Evolutionary conservation across 2,888 invertebrate species (phyloP).

Genomic region (Romanomermis culicivorax): DNA sequence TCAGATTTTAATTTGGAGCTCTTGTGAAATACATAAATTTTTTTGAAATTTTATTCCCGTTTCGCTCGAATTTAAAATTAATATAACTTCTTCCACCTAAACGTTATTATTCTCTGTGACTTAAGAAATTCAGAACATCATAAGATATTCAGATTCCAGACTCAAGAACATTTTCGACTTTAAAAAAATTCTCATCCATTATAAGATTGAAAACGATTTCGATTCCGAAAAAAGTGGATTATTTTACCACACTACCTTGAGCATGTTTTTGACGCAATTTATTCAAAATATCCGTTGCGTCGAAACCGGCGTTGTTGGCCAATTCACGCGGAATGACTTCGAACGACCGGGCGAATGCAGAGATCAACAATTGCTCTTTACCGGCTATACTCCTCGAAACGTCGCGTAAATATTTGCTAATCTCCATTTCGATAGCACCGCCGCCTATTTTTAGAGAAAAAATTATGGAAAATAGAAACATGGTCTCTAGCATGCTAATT

Average conservation of each 20-base stretch:
- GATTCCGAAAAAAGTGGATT: no score
- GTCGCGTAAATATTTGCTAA: constrained; percentile 69
- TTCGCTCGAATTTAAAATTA: no score
- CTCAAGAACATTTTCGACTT: background rate
- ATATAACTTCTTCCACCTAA: no score
- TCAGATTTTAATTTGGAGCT: no score
- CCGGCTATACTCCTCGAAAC: constrained; percentile 67
- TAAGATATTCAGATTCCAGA: background rate
- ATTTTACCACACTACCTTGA: constrained; percentile 45
- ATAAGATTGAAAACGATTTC: no score
- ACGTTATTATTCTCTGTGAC: no score
- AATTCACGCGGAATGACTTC: constrained; percentile 90
- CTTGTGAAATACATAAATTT: no score
- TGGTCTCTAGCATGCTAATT: no score
- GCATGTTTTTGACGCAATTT: constrained; percentile 87
- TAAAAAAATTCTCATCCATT: background rate
- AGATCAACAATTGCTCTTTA: constrained; percentile 82
- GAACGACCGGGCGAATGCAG: constrained; percentile 73
- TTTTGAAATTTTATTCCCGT: no score
- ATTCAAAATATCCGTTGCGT: constrained; percentile 90
- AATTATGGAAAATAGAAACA: no score
- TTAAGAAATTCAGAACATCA: no score
- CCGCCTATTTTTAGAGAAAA: constrained; percentile 43
- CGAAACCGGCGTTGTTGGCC: constrained; percentile 96
- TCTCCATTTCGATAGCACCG: constrained; percentile 96